A percentile compares a stretch with the other conserved stretches of the same genome.
phyloP scores from a whole-genome alignment of 2,797 vertebrate species.

The Crenuchus spilurus region DNA sequence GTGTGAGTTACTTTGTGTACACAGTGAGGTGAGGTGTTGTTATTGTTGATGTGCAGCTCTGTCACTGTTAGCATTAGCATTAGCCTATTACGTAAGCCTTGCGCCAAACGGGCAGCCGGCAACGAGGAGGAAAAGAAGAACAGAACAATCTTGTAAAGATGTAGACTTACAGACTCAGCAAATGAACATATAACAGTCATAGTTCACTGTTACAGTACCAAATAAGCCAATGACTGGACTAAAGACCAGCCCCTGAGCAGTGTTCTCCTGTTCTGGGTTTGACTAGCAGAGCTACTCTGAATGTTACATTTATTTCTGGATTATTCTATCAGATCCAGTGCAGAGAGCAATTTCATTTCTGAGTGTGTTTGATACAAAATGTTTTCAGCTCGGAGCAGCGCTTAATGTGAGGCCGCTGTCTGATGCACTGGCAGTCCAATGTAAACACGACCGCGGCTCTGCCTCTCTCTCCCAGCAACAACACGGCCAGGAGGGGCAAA shows the following conservation, averaged over 20 bases:
- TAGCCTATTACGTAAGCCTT: conserved; percentile 56
- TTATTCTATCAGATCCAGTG: no score
- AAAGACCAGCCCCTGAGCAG: no score
- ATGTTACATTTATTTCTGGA: no score
- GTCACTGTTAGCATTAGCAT: background rate
- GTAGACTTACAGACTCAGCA: background rate
- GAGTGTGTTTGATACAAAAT: no score
- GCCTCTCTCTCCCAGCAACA: conserved; percentile 57
- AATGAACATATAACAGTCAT: background rate
- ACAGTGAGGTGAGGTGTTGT: no score
- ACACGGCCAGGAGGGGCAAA: conserved; percentile 80
- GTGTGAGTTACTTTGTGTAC: background rate
- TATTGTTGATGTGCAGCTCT: background rate
- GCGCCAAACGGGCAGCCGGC: conserved; percentile 53
- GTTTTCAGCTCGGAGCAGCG: no score
- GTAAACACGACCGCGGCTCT: conserved; percentile 77
- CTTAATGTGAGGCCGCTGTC: conserved; percentile 36
- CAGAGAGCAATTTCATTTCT: no score
- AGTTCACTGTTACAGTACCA: background rate
- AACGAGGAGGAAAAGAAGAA: background rate
- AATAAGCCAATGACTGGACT: no score
- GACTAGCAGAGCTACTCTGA: no score
- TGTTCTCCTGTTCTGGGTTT: no score
- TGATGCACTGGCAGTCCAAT: conserved; percentile 62
- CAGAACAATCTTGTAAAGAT: conserved; percentile 1